Base-by-base conservation (phyloP, 2,113 vertebrate genomes). In the Oncorhynchus mykiss region DNA sequence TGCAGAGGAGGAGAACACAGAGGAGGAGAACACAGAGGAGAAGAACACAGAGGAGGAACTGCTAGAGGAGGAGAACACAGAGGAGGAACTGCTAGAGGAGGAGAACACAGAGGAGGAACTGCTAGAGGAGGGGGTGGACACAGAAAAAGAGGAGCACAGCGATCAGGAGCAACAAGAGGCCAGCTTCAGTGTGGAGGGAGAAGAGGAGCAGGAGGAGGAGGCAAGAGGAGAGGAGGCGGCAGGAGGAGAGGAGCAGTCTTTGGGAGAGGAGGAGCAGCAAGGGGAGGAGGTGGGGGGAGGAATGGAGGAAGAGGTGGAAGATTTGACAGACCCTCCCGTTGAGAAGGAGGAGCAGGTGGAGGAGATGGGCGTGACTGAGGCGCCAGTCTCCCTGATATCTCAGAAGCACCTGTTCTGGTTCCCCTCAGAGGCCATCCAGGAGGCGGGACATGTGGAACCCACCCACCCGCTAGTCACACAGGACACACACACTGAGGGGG, bases 391-490 rank as follows among this genome's bases (percentile, higher is more conserved):
- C 68, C 85, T 89, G 18, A 86, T 95, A 29, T 95, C 94, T 72
- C 95, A 94, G 80, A 98, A 97, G 83, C 93, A 96, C 76, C 87
- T 95, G 54, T 95, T 97, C 88, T 96, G 96, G 97, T 94, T 96
- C 80, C 94, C 96, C 1, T 93, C 92, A 3, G 94, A 96, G 84
- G 86, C 91, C 54, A 93, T 97, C 77, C 91, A 92, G 60, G 90
- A 94, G 25, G 84, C 88, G 4, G 87, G 80, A 25, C 81, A 69
- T 70, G 82, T 90, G 0, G 81, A 88, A 31, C 80, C 88, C 39
- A 87, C 86, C 49, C 90, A 89, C 78, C 86, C 84, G 14, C 73
- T 77, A 12, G 66, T 59, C 57, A 87, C 87, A 0, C 92, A 90
- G 74, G 85, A 81, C 2, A 87, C 75, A 11, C 73, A 93, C 84